Base-by-base conservation (phyloP, 1,140 invertebrate genomes). In the Sweltsa coloradensis region DNA sequence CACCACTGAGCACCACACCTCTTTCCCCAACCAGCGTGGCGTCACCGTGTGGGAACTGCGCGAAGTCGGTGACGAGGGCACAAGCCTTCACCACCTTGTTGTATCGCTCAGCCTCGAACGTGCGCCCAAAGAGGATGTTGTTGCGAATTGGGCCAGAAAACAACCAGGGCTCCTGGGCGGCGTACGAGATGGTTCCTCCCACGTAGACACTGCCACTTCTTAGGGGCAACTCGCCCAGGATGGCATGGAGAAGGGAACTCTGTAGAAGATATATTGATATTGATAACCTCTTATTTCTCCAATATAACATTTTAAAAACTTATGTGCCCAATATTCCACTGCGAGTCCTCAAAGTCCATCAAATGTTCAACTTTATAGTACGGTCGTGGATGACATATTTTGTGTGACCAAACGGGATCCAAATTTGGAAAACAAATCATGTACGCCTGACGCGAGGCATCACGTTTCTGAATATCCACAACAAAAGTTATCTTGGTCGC, bases 161-260 rank as follows among this genome's bases (percentile, higher is more conserved):
- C 0, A 95, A 72, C 91, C 91, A 97, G 0, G 91, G 79, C 55
- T 93, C 86, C 64, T 97, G 92, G 13, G 87, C 83, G 9, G 87
- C 81, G 63, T 94, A 97, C 0, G 87, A 83, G 5, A 95, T 65
- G 26, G 69, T 79, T 14, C 92, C 92, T 34, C 75, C 73, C 0
- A 92, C 67, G 40, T 73, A 67, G 0, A 93, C 64, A 9, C 62
- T 66, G 1, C 89, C 89, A 0, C 68, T 64, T 3, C 61, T 64
- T 1, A 85, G 56, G 4, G 84, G 81, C 21, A 94, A 60, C 66
- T 96, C 92, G 41, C 77, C 71, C 3, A 96, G 68, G 45, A 95
- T 72, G 2, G 78, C 72, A 59, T 93, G 82, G 11, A 95, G 67
- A 2, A 95, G 62, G 19, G 89, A 90, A 1, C 76, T 80, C 60